Evolutionary conservation across 2,888 invertebrate genomes (phyloP), one percentile per base, ranked within the genome.

Genomic region (Plutella xylostella): DNA sequence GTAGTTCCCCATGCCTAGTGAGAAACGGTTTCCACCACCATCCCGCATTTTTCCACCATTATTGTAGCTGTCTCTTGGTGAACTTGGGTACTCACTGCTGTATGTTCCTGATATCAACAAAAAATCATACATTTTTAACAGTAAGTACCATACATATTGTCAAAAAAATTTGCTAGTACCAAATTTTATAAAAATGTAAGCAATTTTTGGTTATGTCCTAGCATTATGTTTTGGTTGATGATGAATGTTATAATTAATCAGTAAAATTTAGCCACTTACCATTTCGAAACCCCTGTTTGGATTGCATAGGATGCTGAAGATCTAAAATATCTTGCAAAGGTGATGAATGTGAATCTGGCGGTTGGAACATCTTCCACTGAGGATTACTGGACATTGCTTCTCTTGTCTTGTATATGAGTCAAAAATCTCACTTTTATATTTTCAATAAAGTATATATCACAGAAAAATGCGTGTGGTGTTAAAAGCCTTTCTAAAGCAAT

Each of bases 351-450:
- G 90, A 89, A 87, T 89, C 88, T 86, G 92, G 92, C 92, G 93
- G 92, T 90, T 93, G 93, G 91, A 93, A 92, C 83, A 89, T 88
- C 87, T 91, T 92, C 92, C 92, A 92, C 91, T 92, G 92, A 90
- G 91, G 89, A 90, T 92, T 91, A 83, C 87, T 90, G 82, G 91
- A 91, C 92, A 92, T 91, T 73, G 61, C 75, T 70, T 67, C 71
- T 68, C 56, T 55, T 47, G 64, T 68, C 61, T 78, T 83, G 72
- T 85, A 84, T 84, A 77, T 58, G 62, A 53, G 58, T 77, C 66
- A 58, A 78, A 77, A 78, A 73, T 61, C 61, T 65, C 68, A 70
- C 65, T 65, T 60, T 57, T 61, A 62, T 70, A 66, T 70, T 73
- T 60, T 22, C 39, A 39, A n/a, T n/a, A n/a, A n/a, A n/a, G 39